phyloP scores from a whole-genome alignment of 2,888 invertebrate species.

The Drosophila macrothrix region DNA sequence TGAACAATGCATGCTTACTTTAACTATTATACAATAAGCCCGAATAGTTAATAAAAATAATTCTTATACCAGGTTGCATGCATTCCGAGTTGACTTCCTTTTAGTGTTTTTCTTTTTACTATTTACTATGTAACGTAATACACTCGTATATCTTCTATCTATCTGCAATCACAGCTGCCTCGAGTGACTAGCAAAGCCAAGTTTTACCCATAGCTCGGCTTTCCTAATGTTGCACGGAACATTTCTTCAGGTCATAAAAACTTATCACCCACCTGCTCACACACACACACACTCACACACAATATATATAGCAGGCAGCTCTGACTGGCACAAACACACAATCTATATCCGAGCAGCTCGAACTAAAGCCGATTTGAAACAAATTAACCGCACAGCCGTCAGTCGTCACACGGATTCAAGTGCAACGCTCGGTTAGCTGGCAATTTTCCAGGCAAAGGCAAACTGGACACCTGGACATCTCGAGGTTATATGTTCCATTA shows the following conservation, averaged over 20 bases:
- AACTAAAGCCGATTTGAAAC: constrained; percentile 70
- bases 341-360: not conserved
- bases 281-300: constrained; percentile 19
- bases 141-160: not conserved
- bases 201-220: constrained; percentile 10
- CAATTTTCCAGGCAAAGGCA: constrained; percentile 64
- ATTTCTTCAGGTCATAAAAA: constrained; percentile 42
- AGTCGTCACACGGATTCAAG: constrained; percentile 67
- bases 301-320: not conserved
- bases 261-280: constrained; percentile 46
- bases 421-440: constrained; percentile 68
- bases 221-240: constrained; percentile 16
- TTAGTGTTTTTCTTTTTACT: not conserved
- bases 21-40: not conserved
- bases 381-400: constrained; percentile 73
- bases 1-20: not conserved
- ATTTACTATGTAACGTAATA: not conserved
- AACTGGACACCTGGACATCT: constrained; percentile 12
- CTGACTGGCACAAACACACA: not conserved
- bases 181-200: not conserved
- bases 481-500: constrained; percentile 14
- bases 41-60: not conserved
- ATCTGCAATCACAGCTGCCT: not conserved
- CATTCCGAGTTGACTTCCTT: not conserved
- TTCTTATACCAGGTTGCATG: not conserved